Evolutionary conservation across 1,140 invertebrate species (phyloP).

Genomic region (Palaemon carinicauda): DNA sequence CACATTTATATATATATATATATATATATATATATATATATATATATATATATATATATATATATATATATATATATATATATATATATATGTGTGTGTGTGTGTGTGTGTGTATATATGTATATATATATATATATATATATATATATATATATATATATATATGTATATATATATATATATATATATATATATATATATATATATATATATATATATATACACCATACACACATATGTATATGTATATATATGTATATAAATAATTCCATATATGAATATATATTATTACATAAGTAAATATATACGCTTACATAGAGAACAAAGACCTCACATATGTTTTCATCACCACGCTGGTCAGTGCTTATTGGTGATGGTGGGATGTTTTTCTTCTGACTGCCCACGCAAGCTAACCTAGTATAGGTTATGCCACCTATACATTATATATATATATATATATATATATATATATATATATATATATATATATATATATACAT

Average conservation of each 20-base stretch:
- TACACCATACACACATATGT: not conserved
- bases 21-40: constrained; percentile 19
- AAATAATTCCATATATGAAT: not conserved
- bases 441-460: constrained; percentile 33
- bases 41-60: constrained; percentile 13
- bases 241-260: constrained; percentile 13
- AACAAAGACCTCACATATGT: not conserved
- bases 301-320: not conserved
- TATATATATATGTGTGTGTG: constrained; percentile 3
- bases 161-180: constrained; percentile 16
- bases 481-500: constrained; percentile 26
- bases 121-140: constrained; percentile 19
- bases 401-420: too few relatives aligned
- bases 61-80: not conserved
- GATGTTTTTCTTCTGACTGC: too few relatives aligned
- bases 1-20: constrained; percentile 12
- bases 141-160: constrained; percentile 16
- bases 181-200: constrained; percentile 19
- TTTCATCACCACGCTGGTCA: too few relatives aligned
- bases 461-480: constrained; percentile 29
- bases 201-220: not conserved
- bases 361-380: too few relatives aligned
- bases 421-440: too few relatives aligned
- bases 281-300: constrained; percentile 11
- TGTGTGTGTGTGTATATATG: not conserved